Percentiles rank a stretch among this genome's conserved stretches.
phyloP scores from a whole-genome alignment of 2,113 vertebrate genomes.

The Lophotis ruficrista region DNA sequence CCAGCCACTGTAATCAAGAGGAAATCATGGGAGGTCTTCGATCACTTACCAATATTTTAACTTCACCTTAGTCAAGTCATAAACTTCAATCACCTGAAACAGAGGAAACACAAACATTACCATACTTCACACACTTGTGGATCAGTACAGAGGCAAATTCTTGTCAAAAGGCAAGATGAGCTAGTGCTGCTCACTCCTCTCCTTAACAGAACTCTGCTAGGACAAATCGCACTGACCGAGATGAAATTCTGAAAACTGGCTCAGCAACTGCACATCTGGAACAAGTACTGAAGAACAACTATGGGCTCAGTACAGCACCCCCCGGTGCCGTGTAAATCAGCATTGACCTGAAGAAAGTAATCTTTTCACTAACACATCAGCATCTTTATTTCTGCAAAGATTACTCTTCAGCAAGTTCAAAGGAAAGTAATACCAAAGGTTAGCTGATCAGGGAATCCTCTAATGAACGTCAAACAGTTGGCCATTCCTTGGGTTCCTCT shows the following conservation, averaged over 20 bases:
- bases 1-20: neutral
- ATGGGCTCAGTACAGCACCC: neutral
- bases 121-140: neutral
- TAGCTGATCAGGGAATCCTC: neutral
- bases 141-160: neutral
- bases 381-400: neutral
- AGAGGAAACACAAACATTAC: constrained; percentile 28
- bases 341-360: neutral
- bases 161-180: neutral
- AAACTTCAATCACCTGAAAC: constrained; percentile 97
- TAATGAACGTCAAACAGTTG: neutral
- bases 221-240: neutral
- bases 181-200: neutral
- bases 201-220: neutral
- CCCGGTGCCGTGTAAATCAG: accelerated
- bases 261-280: neutral
- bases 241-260: neutral
- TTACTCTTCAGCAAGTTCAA: neutral
- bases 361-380: neutral
- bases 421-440: neutral
- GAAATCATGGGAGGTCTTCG: neutral
- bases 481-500: neutral
- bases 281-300: neutral
- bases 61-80: constrained; percentile 99
- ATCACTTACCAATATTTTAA: constrained; percentile 98